Percentiles rank a stretch among this genome's conserved stretches.
Conservation (phyloP, 2,113 vertebrate species). For the Cettia cetti region DNA sequence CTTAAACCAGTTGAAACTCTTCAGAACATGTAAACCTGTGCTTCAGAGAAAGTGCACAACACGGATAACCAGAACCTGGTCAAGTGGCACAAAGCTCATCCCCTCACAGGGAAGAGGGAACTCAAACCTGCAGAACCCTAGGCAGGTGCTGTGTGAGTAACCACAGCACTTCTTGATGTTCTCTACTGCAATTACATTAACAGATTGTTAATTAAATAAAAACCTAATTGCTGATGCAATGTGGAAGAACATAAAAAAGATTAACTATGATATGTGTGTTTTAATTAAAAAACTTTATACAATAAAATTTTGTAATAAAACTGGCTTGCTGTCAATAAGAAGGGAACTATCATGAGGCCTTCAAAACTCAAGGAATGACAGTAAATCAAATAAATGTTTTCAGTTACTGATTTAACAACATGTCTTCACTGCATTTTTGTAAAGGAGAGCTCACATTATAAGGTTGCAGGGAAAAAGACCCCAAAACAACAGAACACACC, state of each 20-base stretch:
- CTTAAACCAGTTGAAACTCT: background rate
- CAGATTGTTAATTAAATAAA: slow-evolving; percentile 12
- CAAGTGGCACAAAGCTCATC: background rate
- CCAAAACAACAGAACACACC: background rate
- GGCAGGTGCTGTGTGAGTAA: background rate
- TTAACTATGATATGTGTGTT: background rate
- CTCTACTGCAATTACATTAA: slow-evolving; percentile 9
- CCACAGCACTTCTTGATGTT: background rate
- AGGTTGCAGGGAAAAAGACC: rapidly evolving
- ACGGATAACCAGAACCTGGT: background rate
- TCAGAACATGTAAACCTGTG: background rate
- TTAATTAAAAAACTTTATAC: background rate
- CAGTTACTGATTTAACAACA: background rate
- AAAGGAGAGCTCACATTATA: background rate
- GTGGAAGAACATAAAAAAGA: slow-evolving; percentile 19
- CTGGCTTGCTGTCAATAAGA: background rate
- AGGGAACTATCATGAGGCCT: background rate
- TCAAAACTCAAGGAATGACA: background rate
- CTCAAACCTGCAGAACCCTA: background rate
- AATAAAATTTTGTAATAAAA: background rate
- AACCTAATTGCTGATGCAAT: slow-evolving; percentile 38
- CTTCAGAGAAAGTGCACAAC: background rate
- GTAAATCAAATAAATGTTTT: background rate
- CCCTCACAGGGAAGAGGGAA: background rate
- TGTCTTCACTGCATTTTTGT: background rate